Evolutionary conservation across 1,140 invertebrate genomes (phyloP).

Genomic region (Drosophila repletoides): DNA sequence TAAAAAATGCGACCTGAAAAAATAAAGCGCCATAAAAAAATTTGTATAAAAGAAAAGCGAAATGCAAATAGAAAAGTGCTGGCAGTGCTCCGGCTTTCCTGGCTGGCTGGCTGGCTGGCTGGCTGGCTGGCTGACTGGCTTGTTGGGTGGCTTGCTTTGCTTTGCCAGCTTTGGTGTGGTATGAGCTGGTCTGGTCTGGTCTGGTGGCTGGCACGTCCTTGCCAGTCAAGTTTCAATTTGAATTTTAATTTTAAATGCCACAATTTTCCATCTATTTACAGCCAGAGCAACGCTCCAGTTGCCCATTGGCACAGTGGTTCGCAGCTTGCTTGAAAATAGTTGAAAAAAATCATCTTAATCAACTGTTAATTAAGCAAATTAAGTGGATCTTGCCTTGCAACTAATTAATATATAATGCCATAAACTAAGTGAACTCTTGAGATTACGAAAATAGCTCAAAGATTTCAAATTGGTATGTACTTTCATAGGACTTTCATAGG

Average conservation of each 20-base stretch:
- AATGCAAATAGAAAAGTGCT: conserved; percentile 72
- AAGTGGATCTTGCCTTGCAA: neutral
- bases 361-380: neutral
- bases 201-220: conserved; percentile 62
- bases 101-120: neutral
- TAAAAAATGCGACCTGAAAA: conserved; percentile 45
- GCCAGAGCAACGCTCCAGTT: conserved; percentile 18
- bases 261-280: conserved; percentile 72
- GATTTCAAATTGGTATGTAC: no score
- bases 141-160: conserved; percentile 2
- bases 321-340: neutral
- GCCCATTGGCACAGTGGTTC: conserved; percentile 41
- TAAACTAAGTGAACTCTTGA: no score
- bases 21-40: conserved; percentile 44
- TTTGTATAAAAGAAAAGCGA: conserved; percentile 71
- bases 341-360: neutral
- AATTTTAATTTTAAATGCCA: conserved; percentile 80
- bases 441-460: no score
- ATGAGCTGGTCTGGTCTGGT: conserved; percentile 23
- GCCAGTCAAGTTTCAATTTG: conserved; percentile 77
- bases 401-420: no score
- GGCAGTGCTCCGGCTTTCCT: conserved; percentile 4
- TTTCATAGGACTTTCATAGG: no score
- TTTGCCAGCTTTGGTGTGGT: neutral
- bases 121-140: neutral